A percentile compares a stretch with the other conserved stretches of the same genome.
Conservation (phyloP, 2,797 vertebrate species). For the Helostoma temminkii region DNA sequence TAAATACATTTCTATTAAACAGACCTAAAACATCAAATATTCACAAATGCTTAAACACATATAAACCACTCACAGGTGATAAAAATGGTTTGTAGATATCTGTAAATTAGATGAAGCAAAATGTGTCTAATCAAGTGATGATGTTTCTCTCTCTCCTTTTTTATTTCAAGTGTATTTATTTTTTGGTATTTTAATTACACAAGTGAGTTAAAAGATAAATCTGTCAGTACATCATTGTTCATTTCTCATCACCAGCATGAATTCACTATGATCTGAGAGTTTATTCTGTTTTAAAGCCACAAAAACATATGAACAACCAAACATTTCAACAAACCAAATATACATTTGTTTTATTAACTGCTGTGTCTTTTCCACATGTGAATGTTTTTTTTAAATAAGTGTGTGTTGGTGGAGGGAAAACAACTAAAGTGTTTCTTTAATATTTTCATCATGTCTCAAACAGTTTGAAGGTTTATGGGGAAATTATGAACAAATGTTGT, state of each 20-base stretch:
- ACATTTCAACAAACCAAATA: slow-evolving; percentile 10
- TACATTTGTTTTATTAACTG: not conserved
- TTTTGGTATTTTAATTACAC: slow-evolving; percentile 18
- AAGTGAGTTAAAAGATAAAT: not conserved
- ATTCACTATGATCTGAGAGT: not conserved
- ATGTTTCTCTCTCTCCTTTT: not conserved
- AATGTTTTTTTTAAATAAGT: slow-evolving; percentile 24
- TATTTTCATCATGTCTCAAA: not conserved
- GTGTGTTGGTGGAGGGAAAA: slow-evolving; percentile 14
- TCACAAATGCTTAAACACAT: not conserved
- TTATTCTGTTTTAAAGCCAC: slow-evolving; percentile 19
- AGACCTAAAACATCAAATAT: not conserved
- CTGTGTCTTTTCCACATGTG: not conserved
- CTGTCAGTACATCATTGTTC: not conserved
- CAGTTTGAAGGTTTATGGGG: not conserved
- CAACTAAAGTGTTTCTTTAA: not conserved
- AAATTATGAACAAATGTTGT: not conserved
- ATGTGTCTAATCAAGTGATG: not conserved
- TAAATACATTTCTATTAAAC: slow-evolving; percentile 2
- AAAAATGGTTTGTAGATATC: slow-evolving; percentile 3
- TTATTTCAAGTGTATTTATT: slow-evolving; percentile 16
- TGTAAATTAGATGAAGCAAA: slow-evolving; percentile 16
- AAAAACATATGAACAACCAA: not conserved
- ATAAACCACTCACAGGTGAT: not conserved
- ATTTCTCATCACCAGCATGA: not conserved